Evolutionary conservation across 2,113 vertebrate genomes (phyloP), one percentile per base, ranked within the genome.

Genomic region (Melanerpes formicivorus): DNA sequence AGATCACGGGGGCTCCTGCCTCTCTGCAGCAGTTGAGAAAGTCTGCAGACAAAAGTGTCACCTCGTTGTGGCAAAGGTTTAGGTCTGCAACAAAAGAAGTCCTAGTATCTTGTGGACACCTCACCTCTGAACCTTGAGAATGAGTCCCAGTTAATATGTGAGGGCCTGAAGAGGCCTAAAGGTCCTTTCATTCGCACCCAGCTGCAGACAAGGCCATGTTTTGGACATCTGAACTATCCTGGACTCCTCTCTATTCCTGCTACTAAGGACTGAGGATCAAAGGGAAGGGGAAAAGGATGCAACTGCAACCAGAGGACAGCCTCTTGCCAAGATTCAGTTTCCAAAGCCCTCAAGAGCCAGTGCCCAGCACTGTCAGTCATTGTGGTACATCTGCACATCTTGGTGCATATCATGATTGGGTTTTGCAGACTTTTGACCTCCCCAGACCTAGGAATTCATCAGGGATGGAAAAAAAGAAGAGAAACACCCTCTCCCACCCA

Each of bases 91-190:
- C 17, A 23, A 29, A 73, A 66, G 10, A 46, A 62, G 18, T 8
- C 60, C 1, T 1, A 14, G 55, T 70, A 55, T 74, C 26, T 44
- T 22, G 27, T 42, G 58, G 30, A 32, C 23, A 15, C 17, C 17
- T 67, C 42, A 18, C 18, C 10, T 13, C 44, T 72, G 1, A 0
- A 8, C 52, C n/a, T 29, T 59, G 42, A 59, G 26, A 46, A 3
- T 23, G 14, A 5, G 10, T 4, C 6, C 4, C 21, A 3, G 0
- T 32, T 32, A 80, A 73, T 14, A 58, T 5, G 6, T 4, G 27
- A 58, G 9, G 55, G 11, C 29, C 12, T 64, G n/a, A 52, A 42
- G 18, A 48, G 27, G 3, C 8, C 19, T 58, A 52, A 23, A 52
- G 50, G 22, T 23, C 22, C 50, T 52, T 25, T 23, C 48, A 19